Evolutionary conservation across 2,888 invertebrate species (phyloP).

Genomic region (Mythimna loreyi): DNA sequence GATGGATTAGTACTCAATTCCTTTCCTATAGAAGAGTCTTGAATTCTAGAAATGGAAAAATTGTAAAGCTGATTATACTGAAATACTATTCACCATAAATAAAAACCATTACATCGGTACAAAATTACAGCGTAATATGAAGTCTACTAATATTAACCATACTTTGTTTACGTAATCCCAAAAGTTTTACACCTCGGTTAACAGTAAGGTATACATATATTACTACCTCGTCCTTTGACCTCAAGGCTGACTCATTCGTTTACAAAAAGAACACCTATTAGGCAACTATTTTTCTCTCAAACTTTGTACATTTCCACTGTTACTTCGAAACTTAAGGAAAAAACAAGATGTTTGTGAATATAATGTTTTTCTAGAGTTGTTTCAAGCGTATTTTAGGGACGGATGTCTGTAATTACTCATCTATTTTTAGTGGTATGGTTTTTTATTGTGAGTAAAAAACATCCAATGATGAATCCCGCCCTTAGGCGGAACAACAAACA

Average conservation of each 20-base stretch:
- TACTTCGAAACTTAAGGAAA: slow-evolving; percentile 47
- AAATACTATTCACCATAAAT: too few relatives aligned
- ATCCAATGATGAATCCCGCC: too few relatives aligned
- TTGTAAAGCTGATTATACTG: too few relatives aligned
- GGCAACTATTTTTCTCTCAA: slow-evolving; percentile 38
- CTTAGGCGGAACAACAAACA: too few relatives aligned
- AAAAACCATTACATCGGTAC: too few relatives aligned
- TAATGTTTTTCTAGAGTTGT: slow-evolving; percentile 47
- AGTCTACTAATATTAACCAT: too few relatives aligned
- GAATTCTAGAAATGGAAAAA: too few relatives aligned
- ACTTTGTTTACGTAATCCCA: background rate
- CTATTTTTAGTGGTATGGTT: too few relatives aligned
- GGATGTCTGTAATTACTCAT: slow-evolving; percentile 32
- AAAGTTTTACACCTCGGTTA: background rate
- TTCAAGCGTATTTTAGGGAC: slow-evolving; percentile 19
- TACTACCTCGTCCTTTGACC: slow-evolving; percentile 17
- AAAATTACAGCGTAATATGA: too few relatives aligned
- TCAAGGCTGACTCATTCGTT: slow-evolving; percentile 23
- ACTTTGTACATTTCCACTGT: slow-evolving; percentile 52
- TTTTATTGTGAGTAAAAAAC: too few relatives aligned
- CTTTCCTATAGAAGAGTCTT: too few relatives aligned
- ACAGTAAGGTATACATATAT: background rate
- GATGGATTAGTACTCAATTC: too few relatives aligned
- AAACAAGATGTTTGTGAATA: slow-evolving; percentile 62
- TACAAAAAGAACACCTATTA: slow-evolving; percentile 54